Conservation (phyloP, 2,113 vertebrate species). For the Notarius lentiginosus region DNA sequence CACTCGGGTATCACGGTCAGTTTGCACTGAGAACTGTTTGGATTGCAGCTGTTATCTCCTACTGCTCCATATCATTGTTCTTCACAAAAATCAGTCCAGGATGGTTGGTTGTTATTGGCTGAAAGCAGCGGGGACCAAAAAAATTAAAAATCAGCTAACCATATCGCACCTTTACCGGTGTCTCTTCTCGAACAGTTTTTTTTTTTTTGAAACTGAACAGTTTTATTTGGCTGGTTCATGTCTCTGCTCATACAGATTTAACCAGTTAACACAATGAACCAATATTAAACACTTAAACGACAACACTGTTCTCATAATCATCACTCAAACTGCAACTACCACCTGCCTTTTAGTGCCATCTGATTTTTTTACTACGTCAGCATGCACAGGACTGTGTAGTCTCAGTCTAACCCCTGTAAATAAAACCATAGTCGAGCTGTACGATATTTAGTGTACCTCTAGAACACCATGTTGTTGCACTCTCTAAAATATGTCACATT, state of each 20-base stretch:
- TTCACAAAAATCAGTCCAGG: background rate
- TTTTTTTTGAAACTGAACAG: background rate
- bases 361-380: background rate
- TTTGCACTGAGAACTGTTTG: background rate
- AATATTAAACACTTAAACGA: background rate
- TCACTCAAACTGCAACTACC: background rate
- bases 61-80: background rate
- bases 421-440: background rate
- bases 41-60: background rate
- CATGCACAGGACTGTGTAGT: background rate
- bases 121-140: background rate
- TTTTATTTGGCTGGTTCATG: background rate
- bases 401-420: background rate
- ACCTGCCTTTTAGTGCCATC: background rate
- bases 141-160: background rate
- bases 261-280: background rate
- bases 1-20: background rate
- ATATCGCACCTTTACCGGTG: background rate
- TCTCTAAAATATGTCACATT: background rate
- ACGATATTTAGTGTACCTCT: background rate
- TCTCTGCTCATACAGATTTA: background rate
- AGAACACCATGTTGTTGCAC: background rate
- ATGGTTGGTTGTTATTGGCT: background rate
- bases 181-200: too few relatives aligned
- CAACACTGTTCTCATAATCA: background rate